Evolutionary conservation across 1,140 invertebrate genomes (phyloP), one percentile per base, ranked within the genome.

Genomic region (Drosophila lowei): DNA sequence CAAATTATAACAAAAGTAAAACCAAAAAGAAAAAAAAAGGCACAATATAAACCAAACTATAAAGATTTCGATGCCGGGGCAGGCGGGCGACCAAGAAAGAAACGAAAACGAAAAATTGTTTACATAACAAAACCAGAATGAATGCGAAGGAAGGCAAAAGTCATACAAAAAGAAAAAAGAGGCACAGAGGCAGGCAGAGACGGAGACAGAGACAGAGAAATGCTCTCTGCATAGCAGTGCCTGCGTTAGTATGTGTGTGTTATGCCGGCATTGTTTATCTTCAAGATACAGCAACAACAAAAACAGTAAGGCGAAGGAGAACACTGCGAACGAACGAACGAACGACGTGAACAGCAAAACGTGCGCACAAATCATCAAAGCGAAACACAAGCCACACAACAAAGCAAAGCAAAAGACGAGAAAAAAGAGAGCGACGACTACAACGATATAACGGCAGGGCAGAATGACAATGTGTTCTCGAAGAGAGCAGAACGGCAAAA

Each of bases 201-300:
- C 28, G 21, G 34, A 50, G 28, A 59, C n/a, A 8, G 46, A 71
- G 50, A 56, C 28, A 28, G 34, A 50, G 28, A 59, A 48, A 21
- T 60, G 18, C 34, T 44, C 48, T 60, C 34, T 28, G 23, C 49
- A 53, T 60, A 25, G 30, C 23, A 13, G 25, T 43, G 48, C 15
- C 16, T 34, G 11, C 43, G 34, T 25, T 16, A 68, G 54, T 46
- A 30, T 38, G 30, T 21, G 43, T 11, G 47, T 11, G 83, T 78
- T 86, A 64, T 88, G 83, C 83, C 84, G 83, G 83, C 84, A 89
- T 88, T 88, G 83, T 88, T 88, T 88, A 88, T 88, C 83, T 89
- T 88, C 48, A 89, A 79, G 83, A 86, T 76, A 86, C 78, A 88
- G 11, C 11, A 38, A 38, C 11, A 34, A 58, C 30, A 34, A 34